Conservation (phyloP, 2,888 invertebrate species). For the Drymonia ruficornis region DNA sequence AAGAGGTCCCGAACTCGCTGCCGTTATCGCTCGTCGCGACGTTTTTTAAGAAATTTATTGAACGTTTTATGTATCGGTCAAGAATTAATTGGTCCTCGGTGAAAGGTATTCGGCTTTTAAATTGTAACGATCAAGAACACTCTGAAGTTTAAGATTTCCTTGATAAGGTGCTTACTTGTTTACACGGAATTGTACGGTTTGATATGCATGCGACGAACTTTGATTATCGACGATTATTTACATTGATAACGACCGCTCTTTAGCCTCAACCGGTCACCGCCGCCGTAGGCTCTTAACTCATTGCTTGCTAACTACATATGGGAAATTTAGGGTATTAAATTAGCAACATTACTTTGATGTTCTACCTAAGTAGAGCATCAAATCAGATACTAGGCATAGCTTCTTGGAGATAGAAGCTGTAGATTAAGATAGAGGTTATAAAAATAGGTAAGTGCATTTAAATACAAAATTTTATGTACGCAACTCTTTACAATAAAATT, state of each 20-base stretch:
- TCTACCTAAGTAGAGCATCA: too few species aligned
- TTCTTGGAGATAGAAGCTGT: too few species aligned
- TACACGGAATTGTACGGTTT: constrained; percentile 26
- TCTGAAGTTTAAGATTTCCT: constrained; percentile 56
- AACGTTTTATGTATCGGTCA: constrained; percentile 72
- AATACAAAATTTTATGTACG: neutral
- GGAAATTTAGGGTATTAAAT: neutral
- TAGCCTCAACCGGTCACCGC: neutral
- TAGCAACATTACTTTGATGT: too few species aligned
- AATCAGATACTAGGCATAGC: too few species aligned
- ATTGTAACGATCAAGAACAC: constrained; percentile 69
- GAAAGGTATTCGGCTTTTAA: constrained; percentile 71
- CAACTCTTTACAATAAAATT: neutral
- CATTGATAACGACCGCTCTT: neutral
- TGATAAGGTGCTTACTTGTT: constrained; percentile 46
- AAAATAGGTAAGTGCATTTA: too few species aligned
- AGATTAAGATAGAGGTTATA: too few species aligned
- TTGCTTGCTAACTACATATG: too few species aligned
- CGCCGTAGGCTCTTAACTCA: too few species aligned
- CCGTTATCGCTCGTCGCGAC: constrained; percentile 58
- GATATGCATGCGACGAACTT: constrained; percentile 24
- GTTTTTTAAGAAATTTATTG: constrained; percentile 73
- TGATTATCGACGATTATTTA: constrained; percentile 13
- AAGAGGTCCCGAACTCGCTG: constrained; percentile 66
- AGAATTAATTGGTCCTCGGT: constrained; percentile 74